These are phyloP conservation scores for Formica aserva DNA, from an alignment of 2,888 invertebrate genomes.

Conservation along the genomic window DNA sequence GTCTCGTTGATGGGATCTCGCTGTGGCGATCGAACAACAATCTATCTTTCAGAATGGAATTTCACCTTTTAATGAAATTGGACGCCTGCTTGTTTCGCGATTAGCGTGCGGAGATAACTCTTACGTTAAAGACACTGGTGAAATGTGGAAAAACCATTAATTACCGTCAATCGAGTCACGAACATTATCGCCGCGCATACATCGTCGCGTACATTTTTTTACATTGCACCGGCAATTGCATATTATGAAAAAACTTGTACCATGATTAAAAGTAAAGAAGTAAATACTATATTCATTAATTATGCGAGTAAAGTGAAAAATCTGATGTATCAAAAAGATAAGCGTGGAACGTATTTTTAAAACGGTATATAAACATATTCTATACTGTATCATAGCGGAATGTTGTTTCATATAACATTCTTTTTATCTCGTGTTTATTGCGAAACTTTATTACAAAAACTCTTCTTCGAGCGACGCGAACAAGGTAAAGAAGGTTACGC, in stretches of 20 bases:
- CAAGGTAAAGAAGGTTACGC: conserved; percentile 40
- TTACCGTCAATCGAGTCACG: conserved; percentile 50
- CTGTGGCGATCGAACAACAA: conserved; percentile 20
- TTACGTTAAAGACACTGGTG: conserved; percentile 23
- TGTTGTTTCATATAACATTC: conserved; percentile 20
- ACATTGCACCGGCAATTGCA: neutral
- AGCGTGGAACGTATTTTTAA: neutral
- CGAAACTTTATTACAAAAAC: conserved; percentile 35
- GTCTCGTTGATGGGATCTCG: conserved; percentile 47
- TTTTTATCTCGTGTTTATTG: conserved; percentile 23
- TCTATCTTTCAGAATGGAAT: conserved; percentile 43
- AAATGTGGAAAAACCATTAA: conserved; percentile 47
- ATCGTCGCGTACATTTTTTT: neutral
- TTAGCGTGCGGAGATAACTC: conserved; percentile 40
- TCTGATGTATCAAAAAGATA: conserved; percentile 3
- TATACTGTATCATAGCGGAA: neutral
- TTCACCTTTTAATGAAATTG: conserved; percentile 31
- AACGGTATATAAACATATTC: neutral
- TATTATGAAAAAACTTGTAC: neutral
- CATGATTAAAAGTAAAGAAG: neutral
- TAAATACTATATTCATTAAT: conserved; percentile 26
- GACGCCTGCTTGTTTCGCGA: conserved; percentile 26
- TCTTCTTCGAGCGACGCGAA: conserved; percentile 12
- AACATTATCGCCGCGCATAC: conserved; percentile 19
- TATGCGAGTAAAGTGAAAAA: neutral